Evolutionary conservation across 37 sponge, comb jelly and placozoan species (phyloP), one percentile per base, ranked within the genome.

Genomic region (Diacarnus erythraeanus): DNA sequence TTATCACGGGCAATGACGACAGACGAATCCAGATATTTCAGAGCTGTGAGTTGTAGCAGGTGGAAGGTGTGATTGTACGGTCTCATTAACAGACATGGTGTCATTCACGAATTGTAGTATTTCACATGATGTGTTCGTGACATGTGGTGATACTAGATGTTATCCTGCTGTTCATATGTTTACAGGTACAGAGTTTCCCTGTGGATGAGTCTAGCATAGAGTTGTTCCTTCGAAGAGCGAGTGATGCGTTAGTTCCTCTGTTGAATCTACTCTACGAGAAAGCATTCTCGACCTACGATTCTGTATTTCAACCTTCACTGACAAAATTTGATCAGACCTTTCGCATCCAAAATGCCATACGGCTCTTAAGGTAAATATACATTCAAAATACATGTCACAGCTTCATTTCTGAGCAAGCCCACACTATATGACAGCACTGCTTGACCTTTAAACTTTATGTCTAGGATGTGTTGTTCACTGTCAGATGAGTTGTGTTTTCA

Each of bases 261-360:
- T 20, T 91, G 63, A 87, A 91, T 58, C 73, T 69, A 63, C 71
- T 91, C 42, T 91, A 83, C 33, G 76, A 83, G 72, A 91, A 91
- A 66, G 92, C 92, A 18, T 70, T 91, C 58, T 54, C 47, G 0
- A 59, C 92, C 2, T 66, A 91, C 69, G 42, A 75, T 34, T 70
- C 79, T 29, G 67, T 80, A 31, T 69, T 75, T 31, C 77, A 75
- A 25, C 66, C 71, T 43, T 51, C 91, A 4, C 57, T 80, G 41
- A 70, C 74, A 41, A 91, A 86, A 42, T 91, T 44, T 69, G 92
- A 86, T 31, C 59, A 37, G n/a, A 38, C 35, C 29, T 91, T 91
- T 72, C 64, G 87, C 26, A 35, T 81, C 8, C 76, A 79, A 42
- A 86, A 83, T 83, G 80, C 87, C 0, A 42, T 30, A 22, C 37